phyloP scores from a whole-genome alignment of 2,113 vertebrate species.

The Laterallus jamaicensis region DNA sequence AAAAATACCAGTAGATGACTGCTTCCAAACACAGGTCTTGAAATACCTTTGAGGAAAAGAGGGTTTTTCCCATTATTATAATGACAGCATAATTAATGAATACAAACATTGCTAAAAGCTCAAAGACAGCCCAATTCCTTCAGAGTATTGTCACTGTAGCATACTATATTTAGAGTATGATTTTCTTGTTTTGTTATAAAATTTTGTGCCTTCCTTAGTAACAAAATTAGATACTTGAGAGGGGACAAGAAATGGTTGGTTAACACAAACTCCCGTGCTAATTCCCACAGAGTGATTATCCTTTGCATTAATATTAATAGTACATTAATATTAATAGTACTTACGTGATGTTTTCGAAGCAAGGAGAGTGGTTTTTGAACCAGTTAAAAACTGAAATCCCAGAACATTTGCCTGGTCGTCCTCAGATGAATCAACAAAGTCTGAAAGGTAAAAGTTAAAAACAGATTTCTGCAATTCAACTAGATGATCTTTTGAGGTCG shows the following conservation, averaged over 20 bases:
- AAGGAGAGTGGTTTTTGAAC: conserved; percentile 86
- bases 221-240: neutral
- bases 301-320: neutral
- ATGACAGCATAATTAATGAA: neutral
- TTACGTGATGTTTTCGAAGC: conserved; percentile 97
- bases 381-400: conserved; percentile 88
- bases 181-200: neutral
- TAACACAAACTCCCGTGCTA: neutral
- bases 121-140: neutral
- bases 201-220: neutral
- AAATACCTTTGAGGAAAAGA: neutral
- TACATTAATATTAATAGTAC: conserved; percentile 44
- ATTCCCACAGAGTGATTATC: neutral
- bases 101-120: neutral
- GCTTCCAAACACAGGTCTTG: neutral
- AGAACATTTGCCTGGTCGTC: conserved; percentile 87
- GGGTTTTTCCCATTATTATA: neutral
- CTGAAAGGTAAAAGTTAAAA: conserved; percentile 70
- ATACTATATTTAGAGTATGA: neutral
- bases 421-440: conserved; percentile 82
- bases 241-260: neutral
- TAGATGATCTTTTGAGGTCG: too few species aligned
- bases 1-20: neutral
- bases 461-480: neutral
- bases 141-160: neutral